Conservation (phyloP, 2,888 invertebrate species). For the Lycia hirtaria region DNA sequence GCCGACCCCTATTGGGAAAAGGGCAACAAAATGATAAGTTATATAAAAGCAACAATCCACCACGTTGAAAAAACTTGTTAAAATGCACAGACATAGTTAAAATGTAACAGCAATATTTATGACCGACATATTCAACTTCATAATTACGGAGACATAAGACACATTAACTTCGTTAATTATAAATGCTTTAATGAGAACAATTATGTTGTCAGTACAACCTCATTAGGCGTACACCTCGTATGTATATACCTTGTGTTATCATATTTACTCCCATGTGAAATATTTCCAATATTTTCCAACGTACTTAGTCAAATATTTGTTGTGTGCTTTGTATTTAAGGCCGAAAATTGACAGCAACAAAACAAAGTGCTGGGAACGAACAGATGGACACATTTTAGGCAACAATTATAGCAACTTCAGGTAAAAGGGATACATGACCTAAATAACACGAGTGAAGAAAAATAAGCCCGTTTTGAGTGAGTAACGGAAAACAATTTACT, state of each 20-base stretch:
- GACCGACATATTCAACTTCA: too few relatives aligned
- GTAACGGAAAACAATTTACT: slow-evolving; percentile 2
- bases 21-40: too few relatives aligned
- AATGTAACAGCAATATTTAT: too few relatives aligned
- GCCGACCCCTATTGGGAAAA: too few relatives aligned
- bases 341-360: slow-evolving; percentile 11
- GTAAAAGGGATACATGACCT: slow-evolving; percentile 10
- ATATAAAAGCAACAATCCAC: too few relatives aligned
- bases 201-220: too few relatives aligned
- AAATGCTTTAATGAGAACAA: too few relatives aligned
- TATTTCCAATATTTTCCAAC: slow-evolving; percentile 7
- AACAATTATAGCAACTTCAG: slow-evolving; percentile 10
- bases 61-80: too few relatives aligned
- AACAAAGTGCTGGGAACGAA: slow-evolving; percentile 39
- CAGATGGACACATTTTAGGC: slow-evolving; percentile 48
- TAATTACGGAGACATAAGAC: too few relatives aligned
- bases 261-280: not conserved
- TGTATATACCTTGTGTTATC: not conserved
- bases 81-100: too few relatives aligned
- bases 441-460: slow-evolving; percentile 8
- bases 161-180: too few relatives aligned
- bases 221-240: not conserved
- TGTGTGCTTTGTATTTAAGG: slow-evolving; percentile 7
- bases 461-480: slow-evolving; percentile 2
- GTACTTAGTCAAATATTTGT: slow-evolving; percentile 13